These are phyloP conservation scores for Syrista parreyssii DNA, from an alignment of 2,888 invertebrate genomes.

Conservation along the genomic window DNA sequence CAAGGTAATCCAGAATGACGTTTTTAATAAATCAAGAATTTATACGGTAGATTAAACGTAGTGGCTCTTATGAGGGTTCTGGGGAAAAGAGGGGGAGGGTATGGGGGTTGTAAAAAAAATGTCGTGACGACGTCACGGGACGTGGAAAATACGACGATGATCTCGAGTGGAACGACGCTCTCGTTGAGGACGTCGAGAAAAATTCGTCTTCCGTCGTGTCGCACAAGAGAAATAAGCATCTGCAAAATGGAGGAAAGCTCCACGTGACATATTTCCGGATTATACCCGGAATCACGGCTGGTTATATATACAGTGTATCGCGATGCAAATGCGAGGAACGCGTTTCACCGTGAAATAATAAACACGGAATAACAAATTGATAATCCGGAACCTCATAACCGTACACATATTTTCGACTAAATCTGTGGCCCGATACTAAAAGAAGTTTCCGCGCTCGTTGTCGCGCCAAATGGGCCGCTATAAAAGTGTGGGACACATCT, in stretches of 20 bases:
- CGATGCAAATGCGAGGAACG: slow-evolving; percentile 15
- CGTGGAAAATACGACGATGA: neutral
- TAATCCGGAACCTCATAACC: slow-evolving; percentile 63
- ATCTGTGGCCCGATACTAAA: slow-evolving; percentile 62
- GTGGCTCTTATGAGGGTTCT: neutral
- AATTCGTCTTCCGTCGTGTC: neutral
- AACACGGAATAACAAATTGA: slow-evolving; percentile 64
- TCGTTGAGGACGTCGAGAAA: neutral
- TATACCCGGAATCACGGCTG: slow-evolving; percentile 22
- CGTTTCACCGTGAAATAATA: slow-evolving; percentile 49
- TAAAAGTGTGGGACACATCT: slow-evolving; percentile 53
- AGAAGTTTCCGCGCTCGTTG: slow-evolving; percentile 65
- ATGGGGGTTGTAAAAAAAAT: neutral
- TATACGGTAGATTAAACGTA: neutral
- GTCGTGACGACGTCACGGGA: neutral
- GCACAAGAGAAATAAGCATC: neutral
- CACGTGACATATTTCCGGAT: slow-evolving; percentile 24
- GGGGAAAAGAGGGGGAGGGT: neutral
- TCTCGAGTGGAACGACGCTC: neutral
- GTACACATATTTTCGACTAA: slow-evolving; percentile 60
- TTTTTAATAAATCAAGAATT: neutral
- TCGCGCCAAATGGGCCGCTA: slow-evolving; percentile 66
- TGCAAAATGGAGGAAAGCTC: neutral
- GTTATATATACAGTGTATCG: slow-evolving; percentile 6
- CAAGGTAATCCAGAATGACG: neutral